Evolutionary conservation across 2,888 invertebrate species (phyloP).

Genomic region (Eupelmus urozonus): DNA sequence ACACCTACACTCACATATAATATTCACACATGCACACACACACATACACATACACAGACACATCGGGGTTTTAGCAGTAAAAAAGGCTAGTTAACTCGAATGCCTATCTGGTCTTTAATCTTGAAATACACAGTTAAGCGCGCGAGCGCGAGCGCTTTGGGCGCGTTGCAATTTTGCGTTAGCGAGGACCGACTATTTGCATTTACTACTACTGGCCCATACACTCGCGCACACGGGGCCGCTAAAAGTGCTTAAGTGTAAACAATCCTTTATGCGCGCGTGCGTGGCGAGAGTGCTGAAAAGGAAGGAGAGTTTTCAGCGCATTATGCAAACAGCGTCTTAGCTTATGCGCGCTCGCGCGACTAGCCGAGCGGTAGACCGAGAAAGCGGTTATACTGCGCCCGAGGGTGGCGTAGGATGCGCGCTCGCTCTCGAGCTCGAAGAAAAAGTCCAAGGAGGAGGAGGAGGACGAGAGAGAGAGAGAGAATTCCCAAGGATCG

Average conservation of each 20-base stretch:
- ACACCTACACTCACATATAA: neutral
- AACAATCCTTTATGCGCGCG: slow-evolving; percentile 52
- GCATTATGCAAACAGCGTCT: slow-evolving; percentile 53
- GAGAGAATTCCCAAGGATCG: slow-evolving; percentile 51
- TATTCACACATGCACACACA: neutral
- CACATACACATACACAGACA: neutral
- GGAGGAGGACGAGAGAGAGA: slow-evolving; percentile 1
- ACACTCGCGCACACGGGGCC: neutral
- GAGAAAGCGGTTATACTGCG: slow-evolving; percentile 44
- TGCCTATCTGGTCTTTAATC: slow-evolving; percentile 54
- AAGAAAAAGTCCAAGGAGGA: neutral
- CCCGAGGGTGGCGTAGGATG: slow-evolving; percentile 29
- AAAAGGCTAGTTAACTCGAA: slow-evolving; percentile 49
- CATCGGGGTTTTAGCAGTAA: slow-evolving; percentile 3
- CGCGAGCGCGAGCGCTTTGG: no score
- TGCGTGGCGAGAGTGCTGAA: slow-evolving; percentile 11
- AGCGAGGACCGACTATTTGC: slow-evolving; percentile 48
- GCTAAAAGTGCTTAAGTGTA: slow-evolving; percentile 52
- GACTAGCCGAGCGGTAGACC: slow-evolving; percentile 10
- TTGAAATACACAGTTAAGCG: slow-evolving; percentile 55
- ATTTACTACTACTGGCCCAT: slow-evolving; percentile 40
- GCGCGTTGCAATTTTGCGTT: slow-evolving; percentile 49
- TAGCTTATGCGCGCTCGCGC: slow-evolving; percentile 29
- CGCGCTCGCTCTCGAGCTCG: neutral
- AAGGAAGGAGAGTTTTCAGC: slow-evolving; percentile 42